Evolutionary conservation across 1,140 invertebrate genomes (phyloP).

Genomic region (Plutomurus gul): DNA sequence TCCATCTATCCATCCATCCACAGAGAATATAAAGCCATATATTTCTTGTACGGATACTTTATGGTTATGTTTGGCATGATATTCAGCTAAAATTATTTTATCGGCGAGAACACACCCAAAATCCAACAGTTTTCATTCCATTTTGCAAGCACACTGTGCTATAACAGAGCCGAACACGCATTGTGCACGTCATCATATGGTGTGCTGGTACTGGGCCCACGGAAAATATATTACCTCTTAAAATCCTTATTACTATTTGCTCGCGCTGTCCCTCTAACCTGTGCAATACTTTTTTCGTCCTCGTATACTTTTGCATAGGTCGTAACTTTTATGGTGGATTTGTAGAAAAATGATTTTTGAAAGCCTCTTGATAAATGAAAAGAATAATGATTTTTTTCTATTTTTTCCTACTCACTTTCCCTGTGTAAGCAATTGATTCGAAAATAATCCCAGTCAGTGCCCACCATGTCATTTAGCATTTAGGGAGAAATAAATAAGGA

Average conservation of each 20-base stretch:
- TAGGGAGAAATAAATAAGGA: background rate
- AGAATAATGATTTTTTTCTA: too few species aligned
- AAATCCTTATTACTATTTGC: too few species aligned
- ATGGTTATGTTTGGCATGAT: conserved; percentile 26
- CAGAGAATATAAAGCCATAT: conserved; percentile 4
- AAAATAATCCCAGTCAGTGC: background rate
- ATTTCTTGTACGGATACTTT: conserved; percentile 15
- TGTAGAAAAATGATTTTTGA: background rate
- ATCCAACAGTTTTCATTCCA: conserved; percentile 27
- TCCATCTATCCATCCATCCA: background rate
- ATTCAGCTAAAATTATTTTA: conserved; percentile 26
- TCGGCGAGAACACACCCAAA: conserved; percentile 23
- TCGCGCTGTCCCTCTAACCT: too few species aligned
- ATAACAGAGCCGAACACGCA: conserved; percentile 1
- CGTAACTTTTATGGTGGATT: too few species aligned
- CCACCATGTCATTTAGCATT: background rate
- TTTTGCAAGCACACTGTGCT: background rate
- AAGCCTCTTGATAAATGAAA: background rate
- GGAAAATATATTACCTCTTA: too few species aligned
- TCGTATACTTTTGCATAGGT: too few species aligned
- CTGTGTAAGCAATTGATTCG: background rate
- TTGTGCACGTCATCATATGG: background rate
- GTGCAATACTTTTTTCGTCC: too few species aligned
- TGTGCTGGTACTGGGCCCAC: too few species aligned
- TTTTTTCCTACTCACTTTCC: background rate